These are phyloP conservation scores for Tupaia chinensis DNA, from an alignment of 2,113 vertebrate species.

Conservation along the genomic window DNA sequence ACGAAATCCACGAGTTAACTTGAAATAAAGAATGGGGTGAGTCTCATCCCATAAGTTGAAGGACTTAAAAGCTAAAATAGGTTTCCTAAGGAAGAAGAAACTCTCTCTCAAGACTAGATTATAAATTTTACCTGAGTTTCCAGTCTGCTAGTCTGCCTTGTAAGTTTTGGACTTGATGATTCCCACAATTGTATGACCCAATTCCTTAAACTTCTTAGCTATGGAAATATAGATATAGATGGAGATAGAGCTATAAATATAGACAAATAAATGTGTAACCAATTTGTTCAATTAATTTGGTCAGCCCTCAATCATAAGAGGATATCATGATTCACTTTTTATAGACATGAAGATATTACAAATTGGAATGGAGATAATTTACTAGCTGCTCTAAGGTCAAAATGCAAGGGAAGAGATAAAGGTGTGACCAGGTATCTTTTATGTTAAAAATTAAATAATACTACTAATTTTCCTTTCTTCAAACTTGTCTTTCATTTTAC, in stretches of 20 bases:
- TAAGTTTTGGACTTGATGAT: not conserved
- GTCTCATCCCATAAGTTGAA: not conserved
- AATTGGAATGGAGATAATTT: constrained; percentile 39
- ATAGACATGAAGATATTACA: not conserved
- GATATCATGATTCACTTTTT: not conserved
- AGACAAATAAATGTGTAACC: not conserved
- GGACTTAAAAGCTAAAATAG: not conserved
- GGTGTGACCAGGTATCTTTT: not conserved
- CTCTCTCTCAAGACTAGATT: not conserved
- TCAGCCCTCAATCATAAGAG: not conserved
- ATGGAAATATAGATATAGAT: not conserved
- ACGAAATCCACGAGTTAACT: not conserved
- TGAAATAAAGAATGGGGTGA: not conserved
- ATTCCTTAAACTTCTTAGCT: not conserved
- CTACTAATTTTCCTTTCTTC: constrained; percentile 39
- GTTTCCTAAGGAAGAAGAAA: not conserved
- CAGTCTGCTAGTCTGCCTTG: not conserved
- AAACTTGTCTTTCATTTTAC: not conserved
- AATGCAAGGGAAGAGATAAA: not conserved
- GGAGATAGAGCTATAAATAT: not conserved
- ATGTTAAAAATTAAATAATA: constrained; percentile 25
- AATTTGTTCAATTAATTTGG: not conserved
- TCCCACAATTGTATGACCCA: not conserved
- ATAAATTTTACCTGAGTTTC: not conserved
- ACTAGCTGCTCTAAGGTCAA: not conserved